A percentile compares a stretch with the other conserved stretches of the same genome.
phyloP scores from a whole-genome alignment of 2,113 vertebrate genomes.

The Carassius auratus region DNA sequence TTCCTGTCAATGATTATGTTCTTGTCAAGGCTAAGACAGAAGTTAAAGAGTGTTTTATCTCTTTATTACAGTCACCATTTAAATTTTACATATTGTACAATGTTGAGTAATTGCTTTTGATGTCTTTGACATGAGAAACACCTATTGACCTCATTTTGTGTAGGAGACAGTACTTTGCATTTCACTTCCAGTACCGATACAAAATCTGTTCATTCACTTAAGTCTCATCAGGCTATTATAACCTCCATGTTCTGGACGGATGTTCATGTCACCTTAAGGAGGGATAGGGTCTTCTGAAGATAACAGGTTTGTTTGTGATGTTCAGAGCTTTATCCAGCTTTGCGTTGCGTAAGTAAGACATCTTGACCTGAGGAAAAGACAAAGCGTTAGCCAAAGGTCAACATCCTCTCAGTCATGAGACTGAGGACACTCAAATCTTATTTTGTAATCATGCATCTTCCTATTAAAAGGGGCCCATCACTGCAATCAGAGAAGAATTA shows the following conservation, averaged over 20 bases:
- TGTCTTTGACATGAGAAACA: background rate
- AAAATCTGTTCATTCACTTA: background rate
- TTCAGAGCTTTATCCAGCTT: conserved; percentile 3
- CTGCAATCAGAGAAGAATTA: background rate
- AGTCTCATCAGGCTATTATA: background rate
- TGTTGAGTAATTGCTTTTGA: background rate
- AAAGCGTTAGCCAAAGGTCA: background rate
- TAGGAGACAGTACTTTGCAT: background rate
- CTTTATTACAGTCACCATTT: background rate
- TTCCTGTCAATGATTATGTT: conserved; percentile 26
- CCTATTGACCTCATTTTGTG: background rate
- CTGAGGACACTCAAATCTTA: background rate
- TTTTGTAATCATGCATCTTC: conserved; percentile 7
- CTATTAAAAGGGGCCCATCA: background rate
- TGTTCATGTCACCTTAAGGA: background rate
- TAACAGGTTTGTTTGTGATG: conserved; percentile 5
- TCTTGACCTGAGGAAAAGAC: background rate
- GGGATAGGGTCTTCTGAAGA: conserved; percentile 18
- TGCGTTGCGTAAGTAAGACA: background rate
- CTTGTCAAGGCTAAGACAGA: conserved; percentile 21
- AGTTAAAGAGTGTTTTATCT: conserved; percentile 12
- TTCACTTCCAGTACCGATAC: background rate
- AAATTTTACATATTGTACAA: conserved; percentile 16
- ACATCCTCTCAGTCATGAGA: background rate
- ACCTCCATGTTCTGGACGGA: background rate